Base-by-base conservation (phyloP, 2,113 vertebrate species). In the Ciconia maguari region DNA sequence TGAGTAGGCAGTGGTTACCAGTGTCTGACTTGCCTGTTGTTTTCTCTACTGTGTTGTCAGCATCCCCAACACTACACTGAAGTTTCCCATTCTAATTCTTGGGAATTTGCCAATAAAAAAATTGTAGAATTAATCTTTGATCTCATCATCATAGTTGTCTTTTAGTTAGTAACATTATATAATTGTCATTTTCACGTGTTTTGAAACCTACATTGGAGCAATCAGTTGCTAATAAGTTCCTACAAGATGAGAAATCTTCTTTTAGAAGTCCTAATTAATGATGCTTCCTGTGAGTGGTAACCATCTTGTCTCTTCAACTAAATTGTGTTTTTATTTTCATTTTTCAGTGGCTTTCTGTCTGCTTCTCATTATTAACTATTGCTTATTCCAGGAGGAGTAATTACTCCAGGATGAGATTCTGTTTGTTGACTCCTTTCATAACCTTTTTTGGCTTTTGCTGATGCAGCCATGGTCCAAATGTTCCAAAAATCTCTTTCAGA, bases 211-310 rank as follows among this genome's bases (percentile, higher is more conserved):
- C 51, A 51, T 82, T 78, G 77, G 65, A 91, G 48, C 44, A 94
- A 87, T 83, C 81, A 57, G 36, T 82, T 94, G 61, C 57, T 95
- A 85, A 41, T 89, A 94, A 76, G 52, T 78, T 91, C 81, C 78
- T 93, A 65, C 78, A 87, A 93, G 61, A 93, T 68, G 64, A 96
- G 38, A 95, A 84, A 89, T 81, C 87, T 82, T 93, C 90, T 93
- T 90, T 93, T 82, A 87, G 81, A 89, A 95, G 62, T 69, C 41
- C 51, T 95, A 93, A 82, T 96, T 94, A 93, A 91, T 38, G 74
- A 82, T 76, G 30, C 30, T 95, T 93, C 90, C 58, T 85, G 61
- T 83, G 44, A 76, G 54, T 80, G 54, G 78, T 90, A 96, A 87
- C 91, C 41, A 46, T 68, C 49, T 68, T 89, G 34, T 89, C 29